These are phyloP conservation scores for Leptinotarsa haldemani DNA, from an alignment of 2,888 invertebrate species.

Conservation along the genomic window DNA sequence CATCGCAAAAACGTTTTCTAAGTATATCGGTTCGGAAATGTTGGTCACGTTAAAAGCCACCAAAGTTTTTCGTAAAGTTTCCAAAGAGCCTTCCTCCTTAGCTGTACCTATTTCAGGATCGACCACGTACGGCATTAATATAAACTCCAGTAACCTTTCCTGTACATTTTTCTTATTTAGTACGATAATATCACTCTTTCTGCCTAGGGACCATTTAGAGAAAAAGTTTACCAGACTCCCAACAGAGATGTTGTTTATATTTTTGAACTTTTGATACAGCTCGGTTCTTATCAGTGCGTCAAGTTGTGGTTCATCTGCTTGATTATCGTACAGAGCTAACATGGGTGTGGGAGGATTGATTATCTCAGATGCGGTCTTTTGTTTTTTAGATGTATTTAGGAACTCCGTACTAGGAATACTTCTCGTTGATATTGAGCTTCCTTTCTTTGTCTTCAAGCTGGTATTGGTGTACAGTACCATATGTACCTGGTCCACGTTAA, in stretches of 20 bases:
- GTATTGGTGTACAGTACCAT: conserved; percentile 15
- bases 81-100: neutral
- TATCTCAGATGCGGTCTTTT: neutral
- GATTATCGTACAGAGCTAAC: conserved; percentile 8
- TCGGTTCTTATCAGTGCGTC: conserved; percentile 24
- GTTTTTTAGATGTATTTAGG: conserved; percentile 15
- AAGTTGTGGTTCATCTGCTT: conserved; percentile 17
- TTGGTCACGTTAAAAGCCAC: conserved; percentile 26
- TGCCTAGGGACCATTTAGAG: conserved; percentile 26
- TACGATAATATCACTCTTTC: conserved; percentile 11
- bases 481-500: conserved; percentile 8
- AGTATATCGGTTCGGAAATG: neutral
- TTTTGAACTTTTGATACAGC: conserved; percentile 14
- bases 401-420: conserved; percentile 9
- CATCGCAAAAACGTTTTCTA: conserved; percentile 21
- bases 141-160: conserved; percentile 20
- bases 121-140: conserved; percentile 18
- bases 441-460: neutral
- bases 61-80: conserved; percentile 24
- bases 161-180: conserved; percentile 23
- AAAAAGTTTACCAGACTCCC: conserved; percentile 23
- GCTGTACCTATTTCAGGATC: conserved; percentile 13
- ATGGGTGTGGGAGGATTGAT: conserved; percentile 3
- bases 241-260: conserved; percentile 19
- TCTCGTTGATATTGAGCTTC: neutral